Percentiles rank a stretch among this genome's conserved stretches.
Evolutionary conservation across 2,888 invertebrate species (phyloP).

Genomic region (Halocaridina rubra): DNA sequence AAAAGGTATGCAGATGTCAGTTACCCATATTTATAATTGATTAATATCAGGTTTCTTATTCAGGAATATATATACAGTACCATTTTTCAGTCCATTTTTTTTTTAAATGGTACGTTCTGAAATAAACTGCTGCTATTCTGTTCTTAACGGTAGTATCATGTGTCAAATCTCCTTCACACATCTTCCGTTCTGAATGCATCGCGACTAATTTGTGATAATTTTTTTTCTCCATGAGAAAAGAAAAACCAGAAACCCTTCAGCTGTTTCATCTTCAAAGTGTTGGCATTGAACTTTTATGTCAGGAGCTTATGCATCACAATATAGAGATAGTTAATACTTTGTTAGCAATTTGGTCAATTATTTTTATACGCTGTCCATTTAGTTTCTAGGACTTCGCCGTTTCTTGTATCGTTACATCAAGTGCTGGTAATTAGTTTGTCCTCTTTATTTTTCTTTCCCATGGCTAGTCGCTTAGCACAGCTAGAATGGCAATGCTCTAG

Average conservation of each 20-base stretch:
- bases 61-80: no score
- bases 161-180: constrained; percentile 39
- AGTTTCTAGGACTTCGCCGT: not conserved
- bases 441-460: constrained; percentile 32
- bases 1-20: no score
- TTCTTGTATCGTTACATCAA: not conserved
- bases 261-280: no score
- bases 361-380: not conserved
- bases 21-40: no score
- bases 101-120: no score
- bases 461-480: constrained; percentile 44
- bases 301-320: constrained; percentile 34
- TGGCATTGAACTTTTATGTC: constrained; percentile 50
- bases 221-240: no score
- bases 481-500: constrained; percentile 23
- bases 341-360: not conserved
- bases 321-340: constrained; percentile 25
- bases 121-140: no score
- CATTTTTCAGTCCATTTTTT: no score
- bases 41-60: no score
- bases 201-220: no score
- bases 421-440: not conserved
- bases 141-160: constrained; percentile 13
- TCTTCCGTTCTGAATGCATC: constrained; percentile 24
- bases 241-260: no score